Conservation (phyloP, 2,888 invertebrate species). For the Diploptera punctata region DNA sequence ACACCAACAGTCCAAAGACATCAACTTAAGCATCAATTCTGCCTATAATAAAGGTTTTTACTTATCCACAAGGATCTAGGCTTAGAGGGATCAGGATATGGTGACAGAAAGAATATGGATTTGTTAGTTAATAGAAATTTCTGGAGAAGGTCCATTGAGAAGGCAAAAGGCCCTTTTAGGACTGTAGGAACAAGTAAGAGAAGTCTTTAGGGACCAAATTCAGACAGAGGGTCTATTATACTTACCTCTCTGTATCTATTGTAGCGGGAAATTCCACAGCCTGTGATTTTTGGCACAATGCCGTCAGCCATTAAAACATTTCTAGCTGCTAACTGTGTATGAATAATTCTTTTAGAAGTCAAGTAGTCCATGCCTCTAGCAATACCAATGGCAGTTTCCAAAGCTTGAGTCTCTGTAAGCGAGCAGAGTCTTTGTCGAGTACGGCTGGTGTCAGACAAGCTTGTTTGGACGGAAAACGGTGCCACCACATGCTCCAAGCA, state of each 20-base stretch:
- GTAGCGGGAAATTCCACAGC: constrained; percentile 77
- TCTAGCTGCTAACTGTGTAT: constrained; percentile 74
- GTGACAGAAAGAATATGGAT: too few species aligned
- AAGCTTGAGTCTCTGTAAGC: constrained; percentile 66
- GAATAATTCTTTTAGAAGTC: constrained; percentile 58
- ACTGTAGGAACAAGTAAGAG: too few species aligned
- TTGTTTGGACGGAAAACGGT: constrained; percentile 42
- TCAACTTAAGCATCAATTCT: too few species aligned
- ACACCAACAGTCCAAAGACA: too few species aligned
- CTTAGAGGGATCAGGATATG: too few species aligned
- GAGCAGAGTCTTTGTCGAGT: constrained; percentile 53
- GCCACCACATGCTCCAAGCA: constrained; percentile 57
- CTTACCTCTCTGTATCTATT: constrained; percentile 63
- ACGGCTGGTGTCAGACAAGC: constrained; percentile 55
- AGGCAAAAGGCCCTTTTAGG: too few species aligned
- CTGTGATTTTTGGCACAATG: constrained; percentile 73
- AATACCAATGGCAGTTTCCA: constrained; percentile 71
- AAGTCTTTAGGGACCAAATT: too few species aligned
- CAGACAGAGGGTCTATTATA: too few species aligned
- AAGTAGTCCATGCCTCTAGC: constrained; percentile 76
- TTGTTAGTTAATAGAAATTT: too few species aligned
- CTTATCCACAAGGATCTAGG: too few species aligned
- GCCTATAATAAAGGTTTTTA: too few species aligned
- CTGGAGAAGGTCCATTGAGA: too few species aligned
- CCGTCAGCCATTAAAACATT: constrained; percentile 71